Evolutionary conservation across 2,888 invertebrate species (phyloP).

Genomic region (Oxyteleia sp.): DNA sequence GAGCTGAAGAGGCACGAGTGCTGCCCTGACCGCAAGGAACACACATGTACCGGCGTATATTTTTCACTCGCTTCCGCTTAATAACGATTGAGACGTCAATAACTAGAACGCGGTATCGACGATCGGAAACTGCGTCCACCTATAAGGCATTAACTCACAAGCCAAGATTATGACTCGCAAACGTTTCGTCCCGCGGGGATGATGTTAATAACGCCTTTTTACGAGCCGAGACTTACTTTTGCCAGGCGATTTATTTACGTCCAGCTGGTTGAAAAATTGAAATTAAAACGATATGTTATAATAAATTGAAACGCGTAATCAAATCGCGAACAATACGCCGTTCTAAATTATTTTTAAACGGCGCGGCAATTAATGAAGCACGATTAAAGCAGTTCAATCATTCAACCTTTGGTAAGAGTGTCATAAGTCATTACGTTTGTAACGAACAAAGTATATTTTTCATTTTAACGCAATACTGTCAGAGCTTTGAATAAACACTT

Average conservation of each 20-base stretch:
- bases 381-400: constrained; percentile 44
- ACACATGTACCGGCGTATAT: constrained; percentile 33
- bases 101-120: constrained; percentile 34
- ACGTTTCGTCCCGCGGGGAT: constrained; percentile 36
- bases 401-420: constrained; percentile 37
- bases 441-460: constrained; percentile 40
- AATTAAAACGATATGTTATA: constrained; percentile 1
- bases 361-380: constrained; percentile 25
- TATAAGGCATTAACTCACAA: constrained; percentile 3
- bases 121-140: constrained; percentile 18
- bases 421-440: constrained; percentile 40
- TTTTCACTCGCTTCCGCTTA: constrained; percentile 57
- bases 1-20: no score
- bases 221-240: constrained; percentile 1
- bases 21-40: constrained; percentile 38
- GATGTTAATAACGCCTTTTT: constrained; percentile 37
- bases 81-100: constrained; percentile 56
- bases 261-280: background rate
- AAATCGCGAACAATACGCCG: constrained; percentile 16
- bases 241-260: constrained; percentile 7
- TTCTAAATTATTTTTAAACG: constrained; percentile 56
- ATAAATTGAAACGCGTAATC: constrained; percentile 39
- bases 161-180: constrained; percentile 26
- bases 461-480: constrained; percentile 49
- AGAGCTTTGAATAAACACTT: constrained; percentile 43